Percentiles rank a stretch among this genome's conserved stretches.
These are phyloP conservation scores for Papilio protenor DNA, from an alignment of 2,888 invertebrate genomes.

Conservation along the genomic window DNA sequence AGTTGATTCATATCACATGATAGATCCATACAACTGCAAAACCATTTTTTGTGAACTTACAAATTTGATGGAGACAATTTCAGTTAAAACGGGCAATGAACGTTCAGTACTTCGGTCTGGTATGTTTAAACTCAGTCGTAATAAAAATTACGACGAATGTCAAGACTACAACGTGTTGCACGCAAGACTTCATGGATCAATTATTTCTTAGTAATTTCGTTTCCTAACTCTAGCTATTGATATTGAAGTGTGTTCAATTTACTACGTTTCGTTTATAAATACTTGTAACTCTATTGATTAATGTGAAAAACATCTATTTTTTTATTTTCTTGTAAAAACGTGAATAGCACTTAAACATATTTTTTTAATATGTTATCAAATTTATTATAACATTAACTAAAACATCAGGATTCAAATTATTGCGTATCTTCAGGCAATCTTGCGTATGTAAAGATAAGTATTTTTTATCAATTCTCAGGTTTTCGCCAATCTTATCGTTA, in stretches of 20 bases:
- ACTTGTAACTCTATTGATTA: not conserved
- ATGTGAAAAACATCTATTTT: not conserved
- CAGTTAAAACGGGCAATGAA: not conserved
- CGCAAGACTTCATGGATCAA: slow-evolving; percentile 50
- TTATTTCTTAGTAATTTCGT: slow-evolving; percentile 67
- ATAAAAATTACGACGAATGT: slow-evolving; percentile 22
- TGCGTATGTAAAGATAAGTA: not conserved
- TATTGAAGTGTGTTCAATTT: not conserved
- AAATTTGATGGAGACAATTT: not conserved
- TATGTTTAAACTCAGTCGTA: not conserved
- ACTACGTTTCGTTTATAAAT: not conserved
- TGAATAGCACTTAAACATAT: not conserved
- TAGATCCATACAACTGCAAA: not conserved
- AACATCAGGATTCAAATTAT: too few relatives aligned
- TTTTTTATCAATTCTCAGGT: not conserved
- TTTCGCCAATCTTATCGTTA: not conserved
- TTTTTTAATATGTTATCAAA: too few relatives aligned
- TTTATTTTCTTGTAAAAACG: not conserved
- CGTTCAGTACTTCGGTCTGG: not conserved
- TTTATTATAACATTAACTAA: too few relatives aligned
- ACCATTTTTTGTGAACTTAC: not conserved
- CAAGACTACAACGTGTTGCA: slow-evolving; percentile 54
- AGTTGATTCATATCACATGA: not conserved
- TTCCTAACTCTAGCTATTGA: slow-evolving; percentile 52
- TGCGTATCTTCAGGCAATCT: not conserved